phyloP scores from a whole-genome alignment of 2,113 vertebrate species.

The Alethe diademata region DNA sequence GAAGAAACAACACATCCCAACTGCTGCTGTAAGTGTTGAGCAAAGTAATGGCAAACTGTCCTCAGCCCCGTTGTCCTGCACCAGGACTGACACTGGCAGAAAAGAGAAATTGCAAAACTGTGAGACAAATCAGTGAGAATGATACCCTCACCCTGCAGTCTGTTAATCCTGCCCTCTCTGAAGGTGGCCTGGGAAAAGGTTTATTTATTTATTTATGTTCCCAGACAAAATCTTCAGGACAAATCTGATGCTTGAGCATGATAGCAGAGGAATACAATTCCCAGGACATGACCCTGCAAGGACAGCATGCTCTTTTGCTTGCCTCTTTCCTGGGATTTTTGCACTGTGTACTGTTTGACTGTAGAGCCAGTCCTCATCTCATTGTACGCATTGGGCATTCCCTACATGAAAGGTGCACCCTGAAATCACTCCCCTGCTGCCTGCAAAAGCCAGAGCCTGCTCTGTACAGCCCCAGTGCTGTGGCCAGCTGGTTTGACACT shows the following conservation, averaged over 20 bases:
- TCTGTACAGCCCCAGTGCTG: not conserved
- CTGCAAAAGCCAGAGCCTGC: not conserved
- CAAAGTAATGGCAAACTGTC: not conserved
- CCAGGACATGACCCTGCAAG: not conserved
- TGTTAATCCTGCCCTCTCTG: not conserved
- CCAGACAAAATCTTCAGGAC: not conserved
- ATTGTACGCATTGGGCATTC: not conserved
- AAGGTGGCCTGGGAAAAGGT: not conserved
- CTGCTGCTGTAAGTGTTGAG: not conserved
- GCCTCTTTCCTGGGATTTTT: not conserved
- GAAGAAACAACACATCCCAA: constrained; percentile 11
- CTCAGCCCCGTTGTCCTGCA: not conserved
- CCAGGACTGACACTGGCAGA: not conserved
- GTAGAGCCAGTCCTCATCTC: not conserved
- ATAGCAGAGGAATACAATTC: constrained; percentile 55
- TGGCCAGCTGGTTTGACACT: not conserved
- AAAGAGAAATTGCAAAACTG: not conserved
- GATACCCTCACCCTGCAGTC: not conserved
- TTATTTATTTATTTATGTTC: constrained; percentile 1
- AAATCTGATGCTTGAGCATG: not conserved
- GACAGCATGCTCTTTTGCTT: constrained; percentile 59
- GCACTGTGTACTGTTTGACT: constrained; percentile 15
- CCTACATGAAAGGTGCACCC: not conserved
- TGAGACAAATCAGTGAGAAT: not conserved
- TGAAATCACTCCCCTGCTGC: not conserved